Percentiles rank a stretch among this genome's conserved stretches.
These are phyloP conservation scores for Xylota sylvarum DNA, from an alignment of 2,888 invertebrate genomes.

Conservation along the genomic window DNA sequence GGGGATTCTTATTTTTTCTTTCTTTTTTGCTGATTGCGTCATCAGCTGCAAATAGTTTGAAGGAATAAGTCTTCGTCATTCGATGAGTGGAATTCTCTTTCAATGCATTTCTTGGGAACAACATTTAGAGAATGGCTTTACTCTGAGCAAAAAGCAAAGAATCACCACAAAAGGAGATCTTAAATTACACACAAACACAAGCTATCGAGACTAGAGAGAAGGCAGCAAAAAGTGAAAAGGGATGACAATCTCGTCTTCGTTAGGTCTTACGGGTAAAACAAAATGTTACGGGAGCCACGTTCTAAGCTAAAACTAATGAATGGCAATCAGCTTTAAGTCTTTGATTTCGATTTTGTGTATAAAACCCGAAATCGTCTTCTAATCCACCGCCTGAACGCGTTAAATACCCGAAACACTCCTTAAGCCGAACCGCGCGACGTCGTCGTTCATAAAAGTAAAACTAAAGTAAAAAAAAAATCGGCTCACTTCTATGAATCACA, in stretches of 20 bases:
- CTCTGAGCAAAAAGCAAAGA: no score
- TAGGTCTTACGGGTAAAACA: neutral
- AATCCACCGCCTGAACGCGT: constrained; percentile 24
- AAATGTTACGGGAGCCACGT: constrained; percentile 1
- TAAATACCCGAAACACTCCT: constrained; percentile 26
- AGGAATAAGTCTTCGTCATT: constrained; percentile 24
- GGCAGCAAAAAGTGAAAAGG: neutral
- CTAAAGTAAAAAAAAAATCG: constrained; percentile 33
- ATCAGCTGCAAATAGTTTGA: constrained; percentile 50
- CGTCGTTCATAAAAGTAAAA: constrained; percentile 7
- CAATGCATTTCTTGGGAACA: constrained; percentile 48
- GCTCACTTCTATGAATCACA: constrained; percentile 70
- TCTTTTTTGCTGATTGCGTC: constrained; percentile 55
- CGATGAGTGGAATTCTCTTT: constrained; percentile 13
- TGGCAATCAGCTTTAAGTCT: constrained; percentile 11
- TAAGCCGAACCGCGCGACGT: neutral
- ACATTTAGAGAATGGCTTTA: neutral
- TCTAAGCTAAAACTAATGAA: constrained; percentile 42
- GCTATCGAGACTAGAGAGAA: neutral
- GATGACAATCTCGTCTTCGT: constrained; percentile 8
- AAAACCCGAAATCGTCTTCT: neutral
- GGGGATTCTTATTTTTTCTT: constrained; percentile 28
- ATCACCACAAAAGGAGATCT: constrained; percentile 6
- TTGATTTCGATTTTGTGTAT: neutral
- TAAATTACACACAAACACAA: constrained; percentile 12